phyloP scores from a whole-genome alignment of 1,140 invertebrate genomes.

The honey bee (Apis mellifera) region DNA sequence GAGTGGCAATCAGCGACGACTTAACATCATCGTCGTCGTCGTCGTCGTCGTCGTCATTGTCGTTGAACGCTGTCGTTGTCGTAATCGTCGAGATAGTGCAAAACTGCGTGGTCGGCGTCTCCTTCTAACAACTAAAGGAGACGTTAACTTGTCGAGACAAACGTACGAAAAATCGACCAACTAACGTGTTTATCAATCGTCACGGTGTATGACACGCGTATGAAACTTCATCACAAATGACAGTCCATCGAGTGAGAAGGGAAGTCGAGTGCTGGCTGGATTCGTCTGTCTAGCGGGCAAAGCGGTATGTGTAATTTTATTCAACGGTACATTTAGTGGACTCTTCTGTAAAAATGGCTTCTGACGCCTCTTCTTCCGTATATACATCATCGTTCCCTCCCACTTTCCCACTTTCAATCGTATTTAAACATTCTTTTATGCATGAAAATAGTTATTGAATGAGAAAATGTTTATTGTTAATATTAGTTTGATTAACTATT shows the following conservation, averaged over 20 bases:
- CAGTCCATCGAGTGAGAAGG: constrained; percentile 45
- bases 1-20: constrained; percentile 42
- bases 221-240: constrained; percentile 61
- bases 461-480: not conserved
- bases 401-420: not conserved
- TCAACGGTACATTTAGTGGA: constrained; percentile 48
- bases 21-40: constrained; percentile 25
- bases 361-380: constrained; percentile 24
- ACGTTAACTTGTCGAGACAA: not conserved
- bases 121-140: not conserved
- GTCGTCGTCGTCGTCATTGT: not conserved
- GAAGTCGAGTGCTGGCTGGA: constrained; percentile 53
- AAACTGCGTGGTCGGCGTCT: not conserved
- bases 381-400: constrained; percentile 1
- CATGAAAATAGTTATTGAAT: not conserved
- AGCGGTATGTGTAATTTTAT: constrained; percentile 45
- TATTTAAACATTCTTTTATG: not conserved
- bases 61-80: constrained; percentile 12
- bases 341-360: constrained; percentile 63
- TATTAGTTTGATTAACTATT: too few species aligned
- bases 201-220: constrained; percentile 45
- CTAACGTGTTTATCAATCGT: constrained; percentile 31
- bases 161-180: constrained; percentile 25
- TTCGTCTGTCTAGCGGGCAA: constrained; percentile 56
- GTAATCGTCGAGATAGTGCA: not conserved